Percentiles rank a stretch among this genome's conserved stretches.
Evolutionary conservation across 2,797 vertebrate species (phyloP).

Genomic region (Liasis olivaceus): DNA sequence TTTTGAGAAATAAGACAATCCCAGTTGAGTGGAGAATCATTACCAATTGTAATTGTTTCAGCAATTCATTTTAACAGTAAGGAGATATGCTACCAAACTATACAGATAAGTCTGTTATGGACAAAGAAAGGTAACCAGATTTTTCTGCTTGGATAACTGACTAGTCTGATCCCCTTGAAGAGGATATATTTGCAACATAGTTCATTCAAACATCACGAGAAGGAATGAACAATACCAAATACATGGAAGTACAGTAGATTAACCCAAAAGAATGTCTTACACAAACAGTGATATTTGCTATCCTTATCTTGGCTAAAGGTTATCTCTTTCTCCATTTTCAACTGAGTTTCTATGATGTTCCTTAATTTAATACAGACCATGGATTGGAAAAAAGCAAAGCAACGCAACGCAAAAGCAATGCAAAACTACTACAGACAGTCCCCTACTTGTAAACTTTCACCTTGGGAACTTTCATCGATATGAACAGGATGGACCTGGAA

Average conservation of each 20-base stretch:
- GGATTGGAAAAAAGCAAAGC: too few relatives aligned
- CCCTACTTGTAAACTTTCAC: too few relatives aligned
- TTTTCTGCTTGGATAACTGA: neutral
- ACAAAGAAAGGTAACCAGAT: neutral
- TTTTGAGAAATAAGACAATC: neutral
- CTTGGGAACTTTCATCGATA: too few relatives aligned
- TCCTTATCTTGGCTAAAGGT: too few relatives aligned
- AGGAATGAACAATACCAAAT: neutral
- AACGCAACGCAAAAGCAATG: too few relatives aligned
- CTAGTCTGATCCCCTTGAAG: neutral
- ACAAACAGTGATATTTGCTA: too few relatives aligned
- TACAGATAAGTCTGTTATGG: neutral
- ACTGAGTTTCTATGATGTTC: too few relatives aligned
- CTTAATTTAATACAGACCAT: too few relatives aligned
- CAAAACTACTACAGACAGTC: too few relatives aligned
- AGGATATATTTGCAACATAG: neutral
- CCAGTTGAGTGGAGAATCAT: neutral
- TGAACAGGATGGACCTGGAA: too few relatives aligned
- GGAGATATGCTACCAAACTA: neutral
- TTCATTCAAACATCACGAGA: neutral
- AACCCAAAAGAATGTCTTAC: too few relatives aligned
- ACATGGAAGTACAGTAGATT: neutral
- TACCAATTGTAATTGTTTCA: neutral
- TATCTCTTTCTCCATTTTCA: too few relatives aligned
- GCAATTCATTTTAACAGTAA: neutral